Base-by-base conservation (phyloP, 92 coral and sea anemone genomes). In the Porites rus region DNA sequence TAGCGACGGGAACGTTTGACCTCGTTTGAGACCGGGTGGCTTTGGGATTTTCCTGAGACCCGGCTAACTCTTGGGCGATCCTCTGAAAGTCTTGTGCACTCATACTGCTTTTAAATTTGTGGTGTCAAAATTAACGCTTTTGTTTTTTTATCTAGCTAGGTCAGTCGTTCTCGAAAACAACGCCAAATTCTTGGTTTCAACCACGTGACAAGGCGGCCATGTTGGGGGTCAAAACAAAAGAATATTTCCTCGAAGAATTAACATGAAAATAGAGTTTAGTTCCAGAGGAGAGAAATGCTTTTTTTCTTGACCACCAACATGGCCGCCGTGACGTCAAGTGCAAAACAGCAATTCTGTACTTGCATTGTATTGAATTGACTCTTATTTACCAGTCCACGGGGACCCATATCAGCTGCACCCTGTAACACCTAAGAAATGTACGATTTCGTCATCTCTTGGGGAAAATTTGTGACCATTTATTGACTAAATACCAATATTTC, bases 401-500 rank as follows among this genome's bases (percentile, higher is more conserved):
- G 38, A 67, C 1, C 68, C 72, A 67, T 67, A 67, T 67, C 28
- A 67, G 72, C 28, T 17, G 72, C 72, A 67, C 25, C 72, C 8
- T 67, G 72, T 21, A 67, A 8, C 9, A 7, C 21, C 10, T 10
- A n/a, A 20, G 19, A 21, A 67, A 67, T 67, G 72, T n/a, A 67
- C 8, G 72, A 67, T 67, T 67, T 19, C 72, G 72, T 67, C 72
- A 67, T 67, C 72, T 64, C 68, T 67, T 43, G 31, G 38, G 24
- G 25, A 67, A 67, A 17, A n/a, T 67, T 67, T n/a, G 25, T 67
- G 72, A 67, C 43, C 72, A 67, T 67, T 67, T 67, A 67, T 67
- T 67, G 72, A 67, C 72, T 67, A 67, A 67, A 67, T 67, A 19
- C 72, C 72, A 67, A 17, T 67, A 67, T 67, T 21, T 67, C 72